phyloP scores from a whole-genome alignment of 2,797 vertebrate genomes.

The Spondyliosoma cantharus region DNA sequence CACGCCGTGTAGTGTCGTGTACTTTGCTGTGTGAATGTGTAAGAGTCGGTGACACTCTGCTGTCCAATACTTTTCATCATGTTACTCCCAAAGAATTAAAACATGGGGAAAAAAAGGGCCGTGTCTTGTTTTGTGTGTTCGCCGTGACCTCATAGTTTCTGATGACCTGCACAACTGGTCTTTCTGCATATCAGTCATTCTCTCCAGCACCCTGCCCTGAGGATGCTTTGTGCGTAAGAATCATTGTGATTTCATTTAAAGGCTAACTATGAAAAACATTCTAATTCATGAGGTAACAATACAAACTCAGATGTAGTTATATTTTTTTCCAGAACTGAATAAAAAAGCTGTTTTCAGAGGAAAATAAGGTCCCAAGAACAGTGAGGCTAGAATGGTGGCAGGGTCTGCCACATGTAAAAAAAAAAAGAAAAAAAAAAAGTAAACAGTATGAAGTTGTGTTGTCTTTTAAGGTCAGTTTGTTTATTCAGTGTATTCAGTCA shows the following conservation, averaged over 20 bases:
- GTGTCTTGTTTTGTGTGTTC: constrained; percentile 14
- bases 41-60: constrained; percentile 57
- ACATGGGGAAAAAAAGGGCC: constrained; percentile 27
- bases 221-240: background rate
- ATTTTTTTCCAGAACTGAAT: too few relatives aligned
- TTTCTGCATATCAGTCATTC: constrained; percentile 50
- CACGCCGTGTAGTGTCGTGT: constrained; percentile 78
- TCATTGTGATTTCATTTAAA: background rate
- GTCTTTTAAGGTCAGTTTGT: too few relatives aligned
- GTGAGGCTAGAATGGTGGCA: too few relatives aligned
- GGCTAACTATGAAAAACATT: too few relatives aligned
- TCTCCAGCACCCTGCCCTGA: background rate
- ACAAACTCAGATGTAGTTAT: too few relatives aligned
- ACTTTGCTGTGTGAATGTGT: constrained; percentile 77
- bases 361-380: too few relatives aligned
- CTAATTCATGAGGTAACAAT: too few relatives aligned
- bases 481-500: too few relatives aligned
- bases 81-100: constrained; percentile 82
- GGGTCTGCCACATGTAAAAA: too few relatives aligned
- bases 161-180: constrained; percentile 68
- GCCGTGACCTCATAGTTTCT: constrained; percentile 35
- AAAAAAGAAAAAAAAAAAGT: too few relatives aligned
- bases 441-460: too few relatives aligned
- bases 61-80: constrained; percentile 74
- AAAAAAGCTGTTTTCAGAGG: too few relatives aligned